Conservation (phyloP, 23 tunicate genomes). For the Ascidia mentula region DNA sequence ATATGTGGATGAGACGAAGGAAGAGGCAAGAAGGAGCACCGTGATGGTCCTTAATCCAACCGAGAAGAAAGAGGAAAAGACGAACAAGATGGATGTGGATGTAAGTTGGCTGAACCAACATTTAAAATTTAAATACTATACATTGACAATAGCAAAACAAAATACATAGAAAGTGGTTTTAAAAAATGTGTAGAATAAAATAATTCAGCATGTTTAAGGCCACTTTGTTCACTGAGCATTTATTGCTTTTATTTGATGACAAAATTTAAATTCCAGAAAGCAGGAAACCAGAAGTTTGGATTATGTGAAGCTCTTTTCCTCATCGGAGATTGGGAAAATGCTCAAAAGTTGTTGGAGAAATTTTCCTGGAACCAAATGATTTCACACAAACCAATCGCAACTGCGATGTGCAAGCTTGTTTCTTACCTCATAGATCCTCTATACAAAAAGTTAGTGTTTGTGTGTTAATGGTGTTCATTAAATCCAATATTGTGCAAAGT, state of each 20-base stretch:
- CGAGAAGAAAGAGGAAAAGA: conserved; percentile 90
- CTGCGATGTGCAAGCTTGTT: conserved; percentile 61
- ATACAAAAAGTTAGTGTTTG: conserved; percentile 56
- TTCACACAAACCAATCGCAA: conserved; percentile 67
- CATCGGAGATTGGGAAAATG: conserved; percentile 88
- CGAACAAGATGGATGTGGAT: conserved; percentile 30
- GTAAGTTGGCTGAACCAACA: too few species aligned
- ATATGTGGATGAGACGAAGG: conserved; percentile 52
- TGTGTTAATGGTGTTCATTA: background rate
- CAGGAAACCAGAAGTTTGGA: conserved; percentile 90
- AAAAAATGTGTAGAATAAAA: too few species aligned
- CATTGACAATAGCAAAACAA: too few species aligned
- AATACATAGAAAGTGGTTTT: too few species aligned
- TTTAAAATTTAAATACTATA: too few species aligned
- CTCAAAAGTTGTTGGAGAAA: conserved; percentile 61
- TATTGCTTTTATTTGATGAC: too few species aligned
- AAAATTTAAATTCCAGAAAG: conserved; percentile 20
- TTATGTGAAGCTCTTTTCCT: conserved; percentile 80
- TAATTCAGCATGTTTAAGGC: background rate
- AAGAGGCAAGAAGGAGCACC: conserved; percentile 58
- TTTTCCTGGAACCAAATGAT: conserved; percentile 65
- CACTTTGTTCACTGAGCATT: too few species aligned
- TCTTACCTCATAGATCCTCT: conserved; percentile 79
- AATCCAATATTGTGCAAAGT: too few species aligned
- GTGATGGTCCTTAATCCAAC: conserved; percentile 56